A percentile compares a stretch with the other conserved stretches of the same genome.
Conservation (phyloP, 2,113 vertebrate species). For the Odocoileus virginianus region DNA sequence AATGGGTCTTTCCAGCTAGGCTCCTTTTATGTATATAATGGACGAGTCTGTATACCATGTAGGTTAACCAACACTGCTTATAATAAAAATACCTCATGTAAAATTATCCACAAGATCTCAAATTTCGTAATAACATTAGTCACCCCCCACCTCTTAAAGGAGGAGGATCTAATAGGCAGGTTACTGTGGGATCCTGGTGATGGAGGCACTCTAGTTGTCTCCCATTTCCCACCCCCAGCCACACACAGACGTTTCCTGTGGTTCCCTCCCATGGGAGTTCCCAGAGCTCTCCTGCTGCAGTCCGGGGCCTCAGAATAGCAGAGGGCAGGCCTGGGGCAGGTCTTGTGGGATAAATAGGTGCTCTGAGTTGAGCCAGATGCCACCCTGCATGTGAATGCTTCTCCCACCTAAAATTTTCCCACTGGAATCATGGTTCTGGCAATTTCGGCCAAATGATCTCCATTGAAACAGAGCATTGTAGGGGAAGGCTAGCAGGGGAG, state of each 20-base stretch:
- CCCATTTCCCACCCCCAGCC: accelerated
- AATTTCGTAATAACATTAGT: not conserved
- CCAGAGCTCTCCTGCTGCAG: not conserved
- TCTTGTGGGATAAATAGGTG: not conserved
- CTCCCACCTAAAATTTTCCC: not conserved
- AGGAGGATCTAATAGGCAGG: not conserved
- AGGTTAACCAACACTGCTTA: not conserved
- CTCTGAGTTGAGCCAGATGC: not conserved
- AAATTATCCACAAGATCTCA: not conserved
- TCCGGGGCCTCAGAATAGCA: not conserved
- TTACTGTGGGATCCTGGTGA: not conserved
- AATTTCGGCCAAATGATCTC: not conserved
- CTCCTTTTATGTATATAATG: not conserved
- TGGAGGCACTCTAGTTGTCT: no score
- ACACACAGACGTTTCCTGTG: not conserved
- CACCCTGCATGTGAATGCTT: not conserved
- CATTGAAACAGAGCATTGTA: not conserved
- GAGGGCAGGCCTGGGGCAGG: not conserved
- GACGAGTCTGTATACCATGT: not conserved
- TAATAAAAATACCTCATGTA: not conserved
- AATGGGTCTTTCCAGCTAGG: not conserved
- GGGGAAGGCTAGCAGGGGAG: not conserved
- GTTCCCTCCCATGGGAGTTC: accelerated
- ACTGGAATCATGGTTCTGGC: not conserved
- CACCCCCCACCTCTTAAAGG: not conserved